Evolutionary conservation across 2,888 invertebrate genomes (phyloP).

Genomic region (Conistra vaccinii): DNA sequence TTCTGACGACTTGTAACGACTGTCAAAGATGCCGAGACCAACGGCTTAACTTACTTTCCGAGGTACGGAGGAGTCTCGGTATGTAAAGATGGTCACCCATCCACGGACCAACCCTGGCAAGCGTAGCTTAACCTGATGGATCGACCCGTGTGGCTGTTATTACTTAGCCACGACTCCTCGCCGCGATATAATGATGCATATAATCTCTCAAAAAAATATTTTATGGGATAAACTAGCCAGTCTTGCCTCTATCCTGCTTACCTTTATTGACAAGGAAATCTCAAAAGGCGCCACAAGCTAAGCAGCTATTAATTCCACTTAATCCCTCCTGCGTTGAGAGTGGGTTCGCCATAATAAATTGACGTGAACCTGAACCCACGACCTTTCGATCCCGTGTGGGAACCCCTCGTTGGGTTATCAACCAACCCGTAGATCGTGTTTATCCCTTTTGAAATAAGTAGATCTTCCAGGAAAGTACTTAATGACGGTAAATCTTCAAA

Average conservation of each 20-base stretch:
- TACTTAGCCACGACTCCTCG: too few species aligned
- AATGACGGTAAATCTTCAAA: slow-evolving; percentile 3
- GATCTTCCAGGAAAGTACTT: slow-evolving; percentile 26
- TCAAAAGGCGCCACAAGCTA: slow-evolving; percentile 1
- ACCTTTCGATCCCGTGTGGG: slow-evolving; percentile 32
- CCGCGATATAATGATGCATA: too few species aligned
- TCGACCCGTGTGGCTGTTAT: too few species aligned
- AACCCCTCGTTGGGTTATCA: slow-evolving; percentile 44
- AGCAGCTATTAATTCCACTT: slow-evolving; percentile 16
- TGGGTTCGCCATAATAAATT: slow-evolving; percentile 53
- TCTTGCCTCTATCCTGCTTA: background rate
- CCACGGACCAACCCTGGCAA: too few species aligned
- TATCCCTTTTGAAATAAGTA: slow-evolving; percentile 45
- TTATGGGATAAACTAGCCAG: background rate
- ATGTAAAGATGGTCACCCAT: too few species aligned
- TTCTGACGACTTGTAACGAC: too few species aligned
- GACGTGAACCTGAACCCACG: slow-evolving; percentile 32
- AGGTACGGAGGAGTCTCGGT: too few species aligned
- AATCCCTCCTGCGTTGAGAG: slow-evolving; percentile 11
- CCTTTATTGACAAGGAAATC: background rate
- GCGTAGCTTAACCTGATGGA: too few species aligned
- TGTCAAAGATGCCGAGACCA: too few species aligned
- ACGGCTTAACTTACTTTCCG: too few species aligned
- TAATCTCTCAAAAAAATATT: background rate
- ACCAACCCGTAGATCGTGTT: slow-evolving; percentile 23